phyloP scores from a whole-genome alignment of 2,113 vertebrate genomes.

The Oceanites oceanicus region DNA sequence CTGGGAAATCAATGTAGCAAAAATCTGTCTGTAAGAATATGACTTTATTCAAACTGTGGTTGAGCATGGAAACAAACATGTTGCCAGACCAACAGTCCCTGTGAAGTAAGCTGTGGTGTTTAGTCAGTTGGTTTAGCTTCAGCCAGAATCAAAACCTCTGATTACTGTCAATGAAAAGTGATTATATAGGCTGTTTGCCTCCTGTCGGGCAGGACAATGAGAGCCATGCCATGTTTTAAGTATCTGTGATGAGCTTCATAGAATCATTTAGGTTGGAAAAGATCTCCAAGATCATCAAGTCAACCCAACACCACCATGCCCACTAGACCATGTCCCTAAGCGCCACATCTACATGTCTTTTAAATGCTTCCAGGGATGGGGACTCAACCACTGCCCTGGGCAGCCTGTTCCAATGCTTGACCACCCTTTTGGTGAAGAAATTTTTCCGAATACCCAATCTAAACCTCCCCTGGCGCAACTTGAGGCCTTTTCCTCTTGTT shows the following conservation, averaged over 20 bases:
- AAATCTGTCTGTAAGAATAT: not conserved
- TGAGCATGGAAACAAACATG: not conserved
- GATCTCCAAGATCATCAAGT: too few species aligned
- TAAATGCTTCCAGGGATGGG: too few species aligned
- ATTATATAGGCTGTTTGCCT: not conserved
- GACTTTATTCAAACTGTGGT: not conserved
- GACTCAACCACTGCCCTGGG: too few species aligned
- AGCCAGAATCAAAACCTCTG: not conserved
- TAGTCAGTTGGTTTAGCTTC: not conserved
- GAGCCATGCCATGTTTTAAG: not conserved
- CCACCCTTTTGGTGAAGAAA: too few species aligned
- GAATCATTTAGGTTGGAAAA: too few species aligned
- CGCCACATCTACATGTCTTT: too few species aligned
- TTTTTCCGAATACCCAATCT: too few species aligned
- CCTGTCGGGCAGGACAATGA: fast-evolving
- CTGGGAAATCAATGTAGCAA: not conserved
- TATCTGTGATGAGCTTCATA: not conserved
- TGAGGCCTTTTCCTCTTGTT: too few species aligned
- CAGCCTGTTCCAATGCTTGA: too few species aligned
- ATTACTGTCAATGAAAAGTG: not conserved
- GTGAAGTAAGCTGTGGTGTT: not conserved
- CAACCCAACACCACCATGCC: too few species aligned
- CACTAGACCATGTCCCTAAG: too few species aligned
- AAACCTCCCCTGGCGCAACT: too few species aligned
- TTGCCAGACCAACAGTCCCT: not conserved